Percentiles rank a stretch among this genome's conserved stretches.
phyloP scores from a whole-genome alignment of 1,140 invertebrate genomes.

The Ceratosolen solmsi region DNA sequence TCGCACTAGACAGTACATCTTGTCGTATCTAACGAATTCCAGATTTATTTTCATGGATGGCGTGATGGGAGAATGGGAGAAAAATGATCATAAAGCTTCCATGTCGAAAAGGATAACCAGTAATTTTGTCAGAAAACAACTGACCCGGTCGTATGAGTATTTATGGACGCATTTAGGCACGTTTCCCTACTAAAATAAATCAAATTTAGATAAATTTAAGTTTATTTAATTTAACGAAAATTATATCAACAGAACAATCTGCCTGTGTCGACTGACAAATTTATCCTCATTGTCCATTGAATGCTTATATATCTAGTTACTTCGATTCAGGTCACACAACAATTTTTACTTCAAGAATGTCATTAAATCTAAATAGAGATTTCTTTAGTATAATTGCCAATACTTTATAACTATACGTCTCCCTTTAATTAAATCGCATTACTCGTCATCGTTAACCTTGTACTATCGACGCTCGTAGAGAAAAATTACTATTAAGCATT shows the following conservation, averaged over 20 bases:
- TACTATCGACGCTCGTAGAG: neutral
- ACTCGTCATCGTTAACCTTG: neutral
- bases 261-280: neutral
- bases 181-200: neutral
- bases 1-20: neutral
- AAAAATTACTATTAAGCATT: neutral
- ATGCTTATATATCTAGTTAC: neutral
- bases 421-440: neutral
- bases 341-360: neutral
- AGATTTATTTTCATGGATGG: neutral
- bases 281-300: neutral
- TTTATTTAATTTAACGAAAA: neutral
- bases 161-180: neutral
- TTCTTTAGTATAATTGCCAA: neutral
- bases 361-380: neutral
- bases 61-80: too few species aligned
- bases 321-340: neutral
- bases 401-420: neutral
- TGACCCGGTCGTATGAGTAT: neutral
- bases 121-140: too few species aligned
- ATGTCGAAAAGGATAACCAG: too few species aligned
- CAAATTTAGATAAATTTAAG: neutral
- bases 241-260: neutral
- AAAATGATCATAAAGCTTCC: too few species aligned
- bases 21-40: neutral